Percentiles rank a stretch among this genome's conserved stretches.
Conservation (phyloP, 2,113 vertebrate genomes). For the Pagrus major region DNA sequence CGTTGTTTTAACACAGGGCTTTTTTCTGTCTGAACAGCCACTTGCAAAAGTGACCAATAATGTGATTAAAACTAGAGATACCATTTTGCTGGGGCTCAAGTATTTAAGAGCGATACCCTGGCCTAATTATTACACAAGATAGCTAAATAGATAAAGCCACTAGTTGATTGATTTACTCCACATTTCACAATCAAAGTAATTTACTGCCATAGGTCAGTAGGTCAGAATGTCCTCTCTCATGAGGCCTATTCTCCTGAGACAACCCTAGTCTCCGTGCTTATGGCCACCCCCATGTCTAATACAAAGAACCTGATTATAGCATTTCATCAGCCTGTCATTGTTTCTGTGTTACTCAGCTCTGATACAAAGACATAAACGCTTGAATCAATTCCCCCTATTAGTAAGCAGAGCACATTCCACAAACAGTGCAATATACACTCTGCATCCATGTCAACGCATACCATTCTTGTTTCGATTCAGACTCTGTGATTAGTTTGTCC, state of each 20-base stretch:
- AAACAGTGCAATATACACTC: conserved; percentile 24
- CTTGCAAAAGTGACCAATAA: not conserved
- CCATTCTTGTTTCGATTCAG: conserved; percentile 37
- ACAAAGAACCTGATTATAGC: conserved; percentile 5
- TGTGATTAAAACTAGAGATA: not conserved
- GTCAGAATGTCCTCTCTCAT: not conserved
- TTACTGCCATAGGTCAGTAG: not conserved
- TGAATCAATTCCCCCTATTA: conserved; percentile 33
- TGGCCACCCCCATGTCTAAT: not conserved
- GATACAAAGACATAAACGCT: conserved; percentile 25
- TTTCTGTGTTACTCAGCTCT: conserved; percentile 14
- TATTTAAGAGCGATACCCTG: not conserved
- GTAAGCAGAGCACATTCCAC: conserved; percentile 42
- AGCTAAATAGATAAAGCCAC: not conserved
- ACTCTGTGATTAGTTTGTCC: conserved; percentile 24
- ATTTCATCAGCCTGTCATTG: conserved; percentile 11
- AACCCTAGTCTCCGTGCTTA: not conserved
- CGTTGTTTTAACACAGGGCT: not conserved
- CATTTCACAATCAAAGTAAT: not conserved
- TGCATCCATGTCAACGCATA: conserved; percentile 6
- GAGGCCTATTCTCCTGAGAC: not conserved
- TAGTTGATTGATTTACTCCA: not conserved
- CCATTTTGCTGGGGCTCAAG: not conserved
- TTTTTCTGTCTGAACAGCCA: not conserved
- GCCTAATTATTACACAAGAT: not conserved